phyloP scores from a whole-genome alignment of 2,888 invertebrate genomes.

The Dicranocentrus wangi region DNA sequence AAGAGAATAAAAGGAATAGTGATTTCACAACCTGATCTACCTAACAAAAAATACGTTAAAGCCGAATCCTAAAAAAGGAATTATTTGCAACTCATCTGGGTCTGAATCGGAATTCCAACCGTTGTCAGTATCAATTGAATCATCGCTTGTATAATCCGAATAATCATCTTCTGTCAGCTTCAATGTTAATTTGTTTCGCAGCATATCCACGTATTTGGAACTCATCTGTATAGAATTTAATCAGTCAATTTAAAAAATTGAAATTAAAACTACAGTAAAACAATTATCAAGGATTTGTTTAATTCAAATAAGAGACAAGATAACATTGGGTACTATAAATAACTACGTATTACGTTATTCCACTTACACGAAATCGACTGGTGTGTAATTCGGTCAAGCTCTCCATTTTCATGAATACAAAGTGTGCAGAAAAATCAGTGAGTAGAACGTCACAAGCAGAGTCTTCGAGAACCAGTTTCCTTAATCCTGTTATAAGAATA shows the following conservation, averaged over 20 bases:
- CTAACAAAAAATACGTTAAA: conserved; percentile 35
- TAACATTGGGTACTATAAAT: too few species aligned
- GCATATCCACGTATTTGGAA: conserved; percentile 37
- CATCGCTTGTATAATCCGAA: conserved; percentile 24
- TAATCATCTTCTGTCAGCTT: conserved; percentile 36
- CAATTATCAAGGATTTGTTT: too few species aligned
- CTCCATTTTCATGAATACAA: conserved; percentile 49
- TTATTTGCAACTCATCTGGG: conserved; percentile 17
- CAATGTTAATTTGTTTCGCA: conserved; percentile 29
- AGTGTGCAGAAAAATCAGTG: conserved; percentile 44
- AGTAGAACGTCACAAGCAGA: conserved; percentile 35
- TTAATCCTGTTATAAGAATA: conserved; percentile 30
- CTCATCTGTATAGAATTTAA: too few species aligned
- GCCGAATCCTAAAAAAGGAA: conserved; percentile 42
- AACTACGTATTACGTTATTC: neutral
- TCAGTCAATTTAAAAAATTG: too few species aligned
- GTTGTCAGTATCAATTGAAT: neutral
- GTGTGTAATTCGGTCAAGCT: conserved; percentile 39
- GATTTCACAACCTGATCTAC: neutral
- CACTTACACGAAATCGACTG: conserved; percentile 33
- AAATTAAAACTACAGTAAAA: too few species aligned
- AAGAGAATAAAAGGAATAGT: too few species aligned
- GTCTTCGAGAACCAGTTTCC: conserved; percentile 51
- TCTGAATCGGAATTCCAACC: conserved; percentile 32
- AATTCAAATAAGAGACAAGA: too few species aligned